Percentiles rank a stretch among this genome's conserved stretches.
Evolutionary conservation across 2,113 vertebrate species (phyloP).

Genomic region (Gallinago media): DNA sequence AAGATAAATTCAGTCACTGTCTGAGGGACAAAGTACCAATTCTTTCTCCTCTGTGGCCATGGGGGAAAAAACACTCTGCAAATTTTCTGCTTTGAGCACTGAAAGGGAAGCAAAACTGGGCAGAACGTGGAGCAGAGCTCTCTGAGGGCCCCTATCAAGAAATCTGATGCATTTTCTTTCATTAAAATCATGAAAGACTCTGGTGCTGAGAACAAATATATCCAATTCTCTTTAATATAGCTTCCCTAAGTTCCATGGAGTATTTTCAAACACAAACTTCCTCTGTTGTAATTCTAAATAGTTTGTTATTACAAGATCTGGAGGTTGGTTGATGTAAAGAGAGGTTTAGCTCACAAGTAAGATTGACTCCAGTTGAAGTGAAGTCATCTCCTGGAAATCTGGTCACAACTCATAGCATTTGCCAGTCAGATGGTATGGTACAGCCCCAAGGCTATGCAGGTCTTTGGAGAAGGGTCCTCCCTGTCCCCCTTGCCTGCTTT

Average conservation of each 20-base stretch:
- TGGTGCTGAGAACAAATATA: neutral
- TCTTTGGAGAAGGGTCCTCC: neutral
- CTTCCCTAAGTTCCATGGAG: neutral
- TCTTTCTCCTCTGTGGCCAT: neutral
- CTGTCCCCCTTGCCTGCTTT: neutral
- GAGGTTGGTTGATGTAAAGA: neutral
- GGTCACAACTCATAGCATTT: neutral
- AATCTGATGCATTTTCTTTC: slow-evolving; percentile 14
- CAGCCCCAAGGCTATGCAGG: neutral
- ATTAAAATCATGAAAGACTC: slow-evolving; percentile 22
- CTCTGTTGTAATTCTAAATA: neutral
- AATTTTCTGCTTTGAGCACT: neutral
- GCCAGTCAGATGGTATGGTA: neutral
- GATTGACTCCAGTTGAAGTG: neutral
- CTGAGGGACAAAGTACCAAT: neutral
- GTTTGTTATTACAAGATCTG: neutral
- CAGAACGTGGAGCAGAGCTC: neutral
- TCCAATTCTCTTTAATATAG: neutral
- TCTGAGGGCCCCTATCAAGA: neutral
- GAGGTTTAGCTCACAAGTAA: neutral
- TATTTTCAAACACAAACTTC: slow-evolving; percentile 2
- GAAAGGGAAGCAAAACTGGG: neutral
- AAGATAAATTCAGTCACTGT: neutral
- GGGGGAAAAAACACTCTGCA: neutral
- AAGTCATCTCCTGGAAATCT: neutral